Base-by-base conservation (phyloP, 2,888 invertebrate genomes). In the Erebia epiphron region DNA sequence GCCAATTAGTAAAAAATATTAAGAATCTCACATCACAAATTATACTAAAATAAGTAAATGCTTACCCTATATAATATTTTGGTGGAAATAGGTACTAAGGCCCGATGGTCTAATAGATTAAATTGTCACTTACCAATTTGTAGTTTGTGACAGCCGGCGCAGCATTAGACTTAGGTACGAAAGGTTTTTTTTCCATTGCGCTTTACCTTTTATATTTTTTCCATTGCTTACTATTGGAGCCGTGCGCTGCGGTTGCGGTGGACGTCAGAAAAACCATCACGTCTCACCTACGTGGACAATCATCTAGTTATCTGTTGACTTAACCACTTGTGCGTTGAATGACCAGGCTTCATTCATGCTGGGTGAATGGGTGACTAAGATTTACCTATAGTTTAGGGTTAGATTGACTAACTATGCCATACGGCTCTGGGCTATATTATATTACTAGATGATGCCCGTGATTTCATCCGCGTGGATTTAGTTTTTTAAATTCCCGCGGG, bases 221-320 rank as follows among this genome's bases (percentile, higher is more conserved):
- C 72, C 67, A 78, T 77, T 73, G 77, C 77, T 67, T 72, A 60
- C 67, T 68, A 69, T 76, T 73, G 26, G 69, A 60, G 69, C 76
- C 74, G 72, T 75, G 75, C 68, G 57, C 67, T 67, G 67, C 26
- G 67, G 67, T 67, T 71, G 52, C 75, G 67, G 14, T 57, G 13
- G 26, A 11, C 10, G 21, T 49, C 65, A 66, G 50, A 70, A 60
- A 72, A 73, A 65, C 43, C 58, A 56, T 71, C 89, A 88, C 88
- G 89, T 88, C 79, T 73, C 65, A 9, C 67, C 75, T 83, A 84
- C 86, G 86, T 86, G 87, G 81, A 83, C 85, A 90, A 90, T 90
- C 88, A 86, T 79, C 86, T 87, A 68, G 88, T 88, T 89, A 85
- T 84, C 85, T 87, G 82, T 88, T 89, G 88, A 89, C 85, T 87